Percentiles rank a stretch among this genome's conserved stretches.
These are phyloP conservation scores for Trachurus trachurus DNA, from an alignment of 2,797 vertebrate species.

Conservation along the genomic window DNA sequence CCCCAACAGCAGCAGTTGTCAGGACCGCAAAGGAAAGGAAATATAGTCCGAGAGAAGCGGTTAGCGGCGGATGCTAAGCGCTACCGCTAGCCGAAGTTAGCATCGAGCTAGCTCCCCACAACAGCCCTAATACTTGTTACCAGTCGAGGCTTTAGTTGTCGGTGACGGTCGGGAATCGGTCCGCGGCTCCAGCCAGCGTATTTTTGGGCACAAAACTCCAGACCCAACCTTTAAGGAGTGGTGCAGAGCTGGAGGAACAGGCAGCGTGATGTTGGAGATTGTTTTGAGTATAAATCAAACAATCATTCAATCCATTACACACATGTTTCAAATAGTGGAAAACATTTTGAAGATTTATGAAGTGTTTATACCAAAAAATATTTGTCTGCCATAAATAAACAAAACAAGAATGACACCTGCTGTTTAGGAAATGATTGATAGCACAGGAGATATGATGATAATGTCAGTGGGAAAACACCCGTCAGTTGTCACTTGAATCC, in stretches of 20 bases:
- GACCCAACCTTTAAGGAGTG: neutral
- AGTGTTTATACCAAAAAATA: slow-evolving; percentile 7
- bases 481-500: neutral
- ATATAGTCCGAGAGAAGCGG: too few species aligned
- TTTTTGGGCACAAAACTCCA: too few species aligned
- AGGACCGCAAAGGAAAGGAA: too few species aligned
- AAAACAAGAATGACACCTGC: neutral
- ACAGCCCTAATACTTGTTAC: too few species aligned
- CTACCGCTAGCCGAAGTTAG: too few species aligned
- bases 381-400: neutral
- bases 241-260: neutral
- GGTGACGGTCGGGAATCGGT: too few species aligned
- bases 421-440: slow-evolving; percentile 12
- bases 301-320: neutral
- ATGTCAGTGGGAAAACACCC: neutral
- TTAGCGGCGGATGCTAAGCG: too few species aligned
- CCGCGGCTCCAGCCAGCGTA: too few species aligned
- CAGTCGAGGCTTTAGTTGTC: too few species aligned
- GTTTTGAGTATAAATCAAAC: slow-evolving; percentile 17
- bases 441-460: too few species aligned
- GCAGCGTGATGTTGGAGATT: neutral
- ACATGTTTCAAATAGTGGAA: neutral
- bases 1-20: too few species aligned
- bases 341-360: slow-evolving; percentile 22
- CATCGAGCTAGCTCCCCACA: too few species aligned